Evolutionary conservation across 1,140 invertebrate species (phyloP), one percentile per base, ranked within the genome.

Genomic region (Drosophila saltans): DNA sequence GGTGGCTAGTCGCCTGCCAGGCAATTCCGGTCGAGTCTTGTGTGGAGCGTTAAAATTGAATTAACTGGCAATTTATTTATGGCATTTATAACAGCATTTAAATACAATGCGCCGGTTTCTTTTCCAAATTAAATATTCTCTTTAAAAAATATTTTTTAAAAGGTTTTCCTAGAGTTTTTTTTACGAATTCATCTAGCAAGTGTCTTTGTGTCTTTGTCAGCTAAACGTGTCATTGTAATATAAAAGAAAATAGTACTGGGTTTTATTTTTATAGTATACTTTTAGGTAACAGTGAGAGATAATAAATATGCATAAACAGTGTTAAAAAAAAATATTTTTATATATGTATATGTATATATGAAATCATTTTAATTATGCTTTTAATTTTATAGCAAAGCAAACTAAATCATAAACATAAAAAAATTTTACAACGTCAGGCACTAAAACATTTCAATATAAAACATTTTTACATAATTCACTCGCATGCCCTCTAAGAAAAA

Each of bases 401-500:
- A 69, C 66, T 56, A 56, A 61, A 48, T 58, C 70, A 78, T 69
- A 57, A 67, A 33, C 62, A 76, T 65, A 71, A 60, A 75, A 75
- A 64, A 52, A 60, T 66, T 67, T 43, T 74, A 52, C 55, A 69
- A 52, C 58, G 30, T 52, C 43, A 33, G 66, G 41, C 69, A 45
- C 11, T 36, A 36, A 48, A 76, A 76, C 66, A 45, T 45, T 69
- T 59, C 36, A 55, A 74, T 67, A 75, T 73, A 36, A 59, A 52
- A 55, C 39, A 40, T 61, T 70, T 70, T 60, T 57, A 59, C 74
- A 77, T 77, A 77, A 77, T 77, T 78, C 75, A 78, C 74, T 78
- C 67, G 61, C 59, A 71, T 78, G 57, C 40, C 60, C 21, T 7
- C 41, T 16, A 16, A 16, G n/a, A 16, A 0, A 55, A 56, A 76